Base-by-base conservation (phyloP, 2,113 vertebrate genomes). In the Prionailurus bengalensis region DNA sequence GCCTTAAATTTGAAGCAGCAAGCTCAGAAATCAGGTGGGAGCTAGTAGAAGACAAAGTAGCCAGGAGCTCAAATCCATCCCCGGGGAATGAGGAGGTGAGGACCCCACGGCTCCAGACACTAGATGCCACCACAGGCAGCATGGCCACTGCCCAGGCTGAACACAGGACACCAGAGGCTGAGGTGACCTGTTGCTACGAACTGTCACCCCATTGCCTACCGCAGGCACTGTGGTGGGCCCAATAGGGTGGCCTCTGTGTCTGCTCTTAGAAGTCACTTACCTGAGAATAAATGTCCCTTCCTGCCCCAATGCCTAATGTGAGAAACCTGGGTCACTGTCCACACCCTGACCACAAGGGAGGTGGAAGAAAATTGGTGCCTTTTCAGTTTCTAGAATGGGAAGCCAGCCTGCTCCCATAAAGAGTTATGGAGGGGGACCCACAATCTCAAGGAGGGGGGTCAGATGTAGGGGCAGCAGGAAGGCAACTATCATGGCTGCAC, bases 11-110 rank as follows among this genome's bases (percentile, higher is more conserved):
- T 71, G 79, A 74, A 88, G 79, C 23, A 7, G 58, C 27, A 16
- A 42, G 92, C 90, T 96, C 87, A 89, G 92, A 78, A 71, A 51
- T 76, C 55, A 80, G 85, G 53, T 58, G 9, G n/a, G 55, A 73
- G 53, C 17, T 31, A 53, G 5, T 7, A 53, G 53, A 53, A 58
- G 68, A 48, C 53, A 71, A 45, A 25, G 71, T 3, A 65, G 81
- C 36, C 29, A 15, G 82, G 70, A 16, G 4, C 15, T 19, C 27
- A 48, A 1, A 29, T 45, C n/a, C 12, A 3, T 66, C 19, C n/a
- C n/a, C 5, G 14, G 27, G 53, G 39, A 89, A 58, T 11, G 33
- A 55, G 27, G 33, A 23, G 16, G 21, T 42, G 33, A 71, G 66
- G 61, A 53, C 45, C 53, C n/a, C 15, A 48, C 0, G 25, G 80